These are phyloP conservation scores for Ophion ellenae DNA, from an alignment of 2,888 invertebrate species.

Conservation along the genomic window DNA sequence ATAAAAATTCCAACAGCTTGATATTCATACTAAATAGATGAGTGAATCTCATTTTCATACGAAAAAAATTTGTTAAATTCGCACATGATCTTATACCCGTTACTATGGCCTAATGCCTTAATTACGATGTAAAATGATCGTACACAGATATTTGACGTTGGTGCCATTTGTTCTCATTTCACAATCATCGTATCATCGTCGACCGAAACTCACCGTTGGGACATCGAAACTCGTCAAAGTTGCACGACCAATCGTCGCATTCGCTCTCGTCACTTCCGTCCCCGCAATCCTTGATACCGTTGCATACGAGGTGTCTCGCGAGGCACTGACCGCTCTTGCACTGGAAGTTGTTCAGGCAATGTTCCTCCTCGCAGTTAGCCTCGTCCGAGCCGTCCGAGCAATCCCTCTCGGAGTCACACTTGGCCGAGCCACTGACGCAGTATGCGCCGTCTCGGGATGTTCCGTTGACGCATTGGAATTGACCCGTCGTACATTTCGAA, in stretches of 20 bases:
- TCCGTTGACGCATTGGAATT: conserved; percentile 87
- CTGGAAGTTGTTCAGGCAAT: conserved; percentile 87
- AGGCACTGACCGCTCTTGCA: conserved; percentile 87
- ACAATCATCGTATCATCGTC: neutral
- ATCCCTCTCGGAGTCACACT: conserved; percentile 86
- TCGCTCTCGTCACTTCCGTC: conserved; percentile 87
- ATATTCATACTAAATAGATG: too few species aligned
- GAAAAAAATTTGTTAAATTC: too few species aligned
- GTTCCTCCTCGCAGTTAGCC: conserved; percentile 85
- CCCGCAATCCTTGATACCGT: conserved; percentile 87
- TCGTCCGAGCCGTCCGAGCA: conserved; percentile 88
- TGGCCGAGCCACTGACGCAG: conserved; percentile 84
- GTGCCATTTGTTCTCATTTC: too few species aligned
- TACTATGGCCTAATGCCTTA: neutral
- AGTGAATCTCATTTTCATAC: too few species aligned
- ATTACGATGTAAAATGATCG: neutral
- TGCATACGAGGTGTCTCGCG: conserved; percentile 86
- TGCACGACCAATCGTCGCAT: conserved; percentile 85
- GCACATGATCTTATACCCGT: too few species aligned
- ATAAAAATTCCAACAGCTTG: too few species aligned
- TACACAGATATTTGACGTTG: too few species aligned
- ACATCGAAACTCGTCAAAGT: conserved; percentile 86
- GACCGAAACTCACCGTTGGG: conserved; percentile 74
- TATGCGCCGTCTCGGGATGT: conserved; percentile 86
- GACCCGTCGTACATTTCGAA: conserved; percentile 85